Base-by-base conservation (phyloP, 2,113 vertebrate species). In the Desmodus rotundus region DNA sequence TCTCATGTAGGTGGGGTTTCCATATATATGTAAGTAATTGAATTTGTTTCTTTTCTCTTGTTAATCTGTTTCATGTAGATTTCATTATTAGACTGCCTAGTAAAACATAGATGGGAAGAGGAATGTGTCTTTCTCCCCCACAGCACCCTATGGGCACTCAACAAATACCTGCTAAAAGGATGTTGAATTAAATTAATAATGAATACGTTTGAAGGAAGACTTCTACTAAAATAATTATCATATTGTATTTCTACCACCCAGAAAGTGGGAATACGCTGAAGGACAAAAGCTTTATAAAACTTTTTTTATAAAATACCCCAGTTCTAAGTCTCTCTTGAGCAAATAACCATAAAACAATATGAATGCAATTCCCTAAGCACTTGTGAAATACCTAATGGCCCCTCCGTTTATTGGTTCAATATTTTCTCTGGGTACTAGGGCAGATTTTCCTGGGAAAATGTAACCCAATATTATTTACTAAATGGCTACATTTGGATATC, bases 391-490 rank as follows among this genome's bases (percentile, higher is more conserved):
- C 72, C 26, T 84, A 94, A 78, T 3, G 28, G 61, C 36, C 52
- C 31, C 68, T 87, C 19, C 36, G 8, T 80, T 94, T 80, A 43
- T 78, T 81, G n/a, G 15, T 58, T 85, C 14, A 65, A 41, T 91
- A 73, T 72, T 61, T 81, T 52, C 70, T 93, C 16, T 91, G 70
- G 47, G 47, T 78, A 87, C 20, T n/a, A 65, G 20, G 63, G 45
- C 43, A 93, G 26, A 58, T 84, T 67, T 95, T 88, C 33, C 45
- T 65, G 31, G 56, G 52, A 74, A 85, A 86, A 65, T 80, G 36
- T 82, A 82, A 73, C 45, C n/a, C 33, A 74, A 11, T 91, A 88
- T 91, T 94, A 91, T 77, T 90, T 91, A 72, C 54, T 91, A 93
- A 91, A 78, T 80, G 63, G 14, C 28, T 95, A n/a, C 11, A 67